These are phyloP conservation scores for Trochalopteron elliotii DNA, from an alignment of 2,113 vertebrate species.

Conservation along the genomic window DNA sequence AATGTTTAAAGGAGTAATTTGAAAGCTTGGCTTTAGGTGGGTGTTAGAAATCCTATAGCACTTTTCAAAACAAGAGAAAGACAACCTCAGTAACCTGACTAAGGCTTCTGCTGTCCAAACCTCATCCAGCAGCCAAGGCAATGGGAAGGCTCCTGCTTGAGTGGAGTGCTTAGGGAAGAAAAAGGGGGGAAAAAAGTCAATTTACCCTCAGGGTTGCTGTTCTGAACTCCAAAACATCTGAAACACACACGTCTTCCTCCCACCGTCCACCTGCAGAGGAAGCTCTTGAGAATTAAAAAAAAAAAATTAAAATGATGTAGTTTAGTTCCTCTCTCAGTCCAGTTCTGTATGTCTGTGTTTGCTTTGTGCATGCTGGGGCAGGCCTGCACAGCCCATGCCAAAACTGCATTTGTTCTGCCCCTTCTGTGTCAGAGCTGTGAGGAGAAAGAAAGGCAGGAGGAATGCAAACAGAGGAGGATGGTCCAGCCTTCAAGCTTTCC, in stretches of 20 bases:
- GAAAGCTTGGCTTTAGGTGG: slow-evolving; percentile 41
- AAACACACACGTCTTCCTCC: slow-evolving; percentile 21
- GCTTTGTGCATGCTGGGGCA: not conserved
- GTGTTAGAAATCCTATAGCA: slow-evolving; percentile 58
- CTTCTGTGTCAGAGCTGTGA: not conserved
- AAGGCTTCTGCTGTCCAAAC: slow-evolving; percentile 26
- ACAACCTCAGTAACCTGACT: slow-evolving; percentile 52
- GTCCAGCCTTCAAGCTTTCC: not conserved
- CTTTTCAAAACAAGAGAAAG: slow-evolving; percentile 54
- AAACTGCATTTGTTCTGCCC: slow-evolving; percentile 9
- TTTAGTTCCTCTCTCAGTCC: slow-evolving; percentile 21
- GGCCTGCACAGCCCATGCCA: not conserved
- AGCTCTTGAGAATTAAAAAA: slow-evolving; percentile 32
- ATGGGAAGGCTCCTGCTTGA: not conserved
- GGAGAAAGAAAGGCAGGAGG: not conserved
- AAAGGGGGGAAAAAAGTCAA: not conserved
- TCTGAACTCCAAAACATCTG: slow-evolving; percentile 38
- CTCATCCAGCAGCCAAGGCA: slow-evolving; percentile 14
- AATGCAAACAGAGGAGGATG: not conserved
- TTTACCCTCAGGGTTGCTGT: slow-evolving; percentile 42
- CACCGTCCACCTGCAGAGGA: slow-evolving; percentile 31
- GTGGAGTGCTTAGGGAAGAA: not conserved
- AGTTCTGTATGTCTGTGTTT: not conserved
- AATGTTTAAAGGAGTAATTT: slow-evolving; percentile 45
- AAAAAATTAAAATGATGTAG: not conserved